Evolutionary conservation across 2,113 vertebrate genomes (phyloP), one percentile per base, ranked within the genome.

Genomic region (Oceanites oceanicus): DNA sequence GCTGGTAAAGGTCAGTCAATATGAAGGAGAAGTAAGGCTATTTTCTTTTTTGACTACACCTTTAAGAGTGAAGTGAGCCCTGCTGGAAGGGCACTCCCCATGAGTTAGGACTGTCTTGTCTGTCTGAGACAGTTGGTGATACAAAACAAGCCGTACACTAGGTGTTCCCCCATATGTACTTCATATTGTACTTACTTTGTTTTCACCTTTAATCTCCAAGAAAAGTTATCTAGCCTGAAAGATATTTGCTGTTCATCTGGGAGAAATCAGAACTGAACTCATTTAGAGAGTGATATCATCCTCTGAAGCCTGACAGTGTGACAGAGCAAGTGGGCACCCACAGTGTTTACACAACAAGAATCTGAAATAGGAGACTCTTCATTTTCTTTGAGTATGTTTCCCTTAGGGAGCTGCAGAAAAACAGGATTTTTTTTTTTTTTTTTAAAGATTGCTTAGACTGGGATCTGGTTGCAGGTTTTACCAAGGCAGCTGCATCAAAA

Each of bases 371-470:
- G 76, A 92, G 47, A 52, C 42, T 78, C 22, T 92, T 95, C 29
- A 97, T 96, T 91, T 95, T 96, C 94, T 96, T 88, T 83, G 47
- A 92, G 58, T 49, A 83, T 97, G 92, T 96, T 98, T 97, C 88
- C 94, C 91, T 97, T 85, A 94, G 79, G 56, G 55, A 45, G 62
- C 92, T 91, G 90, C 80, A 94, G 62, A 94, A 97, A 96, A 96
- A 45, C 50, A 95, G 82, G 75, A 20, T 36, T 29, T 26, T 38
- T 77, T 59, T 18, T 25, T 21, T 42, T 88, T 62, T 44, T 7
- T 58, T 34, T 21, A n/a, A n/a, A 42, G 2, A 3, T 67, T 72
- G 23, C 30, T 59, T 59, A 84, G 17, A 38, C 29, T 78, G 81
- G 77, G 68, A 94, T 92, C 66, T 94, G 29, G 47, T 96, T 93